These are phyloP conservation scores for Pseudochirops corinnae DNA, from an alignment of 2,797 vertebrate species.

Conservation along the genomic window DNA sequence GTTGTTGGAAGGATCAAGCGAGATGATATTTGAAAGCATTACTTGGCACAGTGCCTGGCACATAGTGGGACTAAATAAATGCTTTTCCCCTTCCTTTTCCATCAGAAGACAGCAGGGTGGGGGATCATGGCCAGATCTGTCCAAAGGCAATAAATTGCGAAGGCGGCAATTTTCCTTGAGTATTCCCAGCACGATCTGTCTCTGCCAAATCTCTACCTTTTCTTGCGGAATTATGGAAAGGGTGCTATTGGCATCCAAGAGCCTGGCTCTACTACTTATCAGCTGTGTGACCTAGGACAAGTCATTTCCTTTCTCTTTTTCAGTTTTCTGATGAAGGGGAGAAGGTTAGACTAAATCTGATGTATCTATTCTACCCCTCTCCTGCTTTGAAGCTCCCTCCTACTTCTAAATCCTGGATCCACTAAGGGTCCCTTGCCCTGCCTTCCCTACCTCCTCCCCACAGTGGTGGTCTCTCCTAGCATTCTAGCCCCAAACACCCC, in stretches of 20 bases:
- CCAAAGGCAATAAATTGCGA: background rate
- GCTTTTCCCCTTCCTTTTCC: background rate
- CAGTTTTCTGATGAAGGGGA: background rate
- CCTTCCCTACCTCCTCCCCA: background rate
- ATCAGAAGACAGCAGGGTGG: background rate
- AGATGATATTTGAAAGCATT: background rate
- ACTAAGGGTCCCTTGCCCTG: background rate
- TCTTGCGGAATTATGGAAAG: background rate
- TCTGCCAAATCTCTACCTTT: background rate
- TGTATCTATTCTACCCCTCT: background rate
- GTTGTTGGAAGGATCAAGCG: background rate
- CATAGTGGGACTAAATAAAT: background rate
- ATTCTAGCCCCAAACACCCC: background rate
- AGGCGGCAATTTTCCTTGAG: background rate
- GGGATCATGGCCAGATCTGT: background rate
- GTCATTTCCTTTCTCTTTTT: background rate
- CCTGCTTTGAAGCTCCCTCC: background rate
- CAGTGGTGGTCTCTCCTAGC: background rate
- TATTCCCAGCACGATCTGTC: background rate
- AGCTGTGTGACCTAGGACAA: background rate
- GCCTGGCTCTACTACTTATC: background rate
- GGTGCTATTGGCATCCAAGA: background rate
- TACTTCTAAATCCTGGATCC: background rate
- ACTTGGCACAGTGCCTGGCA: background rate
- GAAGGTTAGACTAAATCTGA: background rate